A percentile compares a stretch with the other conserved stretches of the same genome.
These are phyloP conservation scores for Catagonus wagneri DNA, from an alignment of 2,113 vertebrate genomes.

Conservation along the genomic window DNA sequence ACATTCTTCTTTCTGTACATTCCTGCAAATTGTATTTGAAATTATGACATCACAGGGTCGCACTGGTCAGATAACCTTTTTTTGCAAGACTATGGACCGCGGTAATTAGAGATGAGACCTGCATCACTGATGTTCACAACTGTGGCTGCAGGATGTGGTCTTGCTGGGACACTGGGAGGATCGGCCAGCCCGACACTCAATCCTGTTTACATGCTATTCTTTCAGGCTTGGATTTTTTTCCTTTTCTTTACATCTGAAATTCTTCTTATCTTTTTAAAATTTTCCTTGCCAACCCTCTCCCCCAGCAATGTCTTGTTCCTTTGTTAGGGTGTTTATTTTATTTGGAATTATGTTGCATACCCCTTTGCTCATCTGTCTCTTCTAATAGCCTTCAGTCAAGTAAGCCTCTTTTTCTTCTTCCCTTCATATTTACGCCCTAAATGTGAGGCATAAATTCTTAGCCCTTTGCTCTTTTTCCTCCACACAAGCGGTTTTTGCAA, in stretches of 20 bases:
- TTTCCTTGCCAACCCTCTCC: not conserved
- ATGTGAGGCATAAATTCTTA: not conserved
- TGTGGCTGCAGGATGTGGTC: not conserved
- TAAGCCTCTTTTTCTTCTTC: not conserved
- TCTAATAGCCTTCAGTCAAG: not conserved
- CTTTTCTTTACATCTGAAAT: slow-evolving; percentile 24
- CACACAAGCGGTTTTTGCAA: not conserved
- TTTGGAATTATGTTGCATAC: not conserved
- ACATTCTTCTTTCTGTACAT: slow-evolving; percentile 87
- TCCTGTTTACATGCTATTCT: not conserved
- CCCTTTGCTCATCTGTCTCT: not conserved
- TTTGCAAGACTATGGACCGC: not conserved
- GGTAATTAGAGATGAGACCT: not conserved
- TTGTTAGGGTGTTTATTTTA: not conserved
- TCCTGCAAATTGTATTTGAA: slow-evolving; percentile 86
- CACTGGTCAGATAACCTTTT: not conserved
- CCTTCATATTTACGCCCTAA: not conserved
- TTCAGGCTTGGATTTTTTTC: not conserved
- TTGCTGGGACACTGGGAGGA: not conserved
- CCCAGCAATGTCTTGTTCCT: not conserved
- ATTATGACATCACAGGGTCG: slow-evolving; percentile 53
- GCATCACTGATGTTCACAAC: not conserved
- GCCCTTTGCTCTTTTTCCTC: not conserved
- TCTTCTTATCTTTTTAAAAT: not conserved
- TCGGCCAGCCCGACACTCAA: not conserved